phyloP scores from a whole-genome alignment of 1,140 invertebrate genomes.

The Lethrus apterus region DNA sequence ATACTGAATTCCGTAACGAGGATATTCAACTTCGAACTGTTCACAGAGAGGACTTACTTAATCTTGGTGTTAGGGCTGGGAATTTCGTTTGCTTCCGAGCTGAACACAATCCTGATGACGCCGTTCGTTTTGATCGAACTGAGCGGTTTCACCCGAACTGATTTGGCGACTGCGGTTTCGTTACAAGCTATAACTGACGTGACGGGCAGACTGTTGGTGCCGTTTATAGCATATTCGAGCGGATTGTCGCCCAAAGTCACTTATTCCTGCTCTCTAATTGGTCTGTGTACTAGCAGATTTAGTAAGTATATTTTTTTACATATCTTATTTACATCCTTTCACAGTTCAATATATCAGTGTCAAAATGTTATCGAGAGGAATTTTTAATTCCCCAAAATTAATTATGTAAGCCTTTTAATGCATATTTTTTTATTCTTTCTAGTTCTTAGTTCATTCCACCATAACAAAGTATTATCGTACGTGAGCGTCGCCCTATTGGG shows the following conservation, averaged over 20 bases:
- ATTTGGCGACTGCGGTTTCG: conserved; percentile 37
- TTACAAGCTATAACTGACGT: conserved; percentile 39
- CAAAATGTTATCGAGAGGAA: background rate
- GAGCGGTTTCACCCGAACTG: conserved; percentile 27
- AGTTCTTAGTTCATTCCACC: conserved; percentile 23
- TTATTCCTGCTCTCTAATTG: conserved; percentile 37
- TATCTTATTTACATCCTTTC: too few relatives aligned
- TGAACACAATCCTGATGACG: conserved; percentile 39
- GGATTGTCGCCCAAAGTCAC: conserved; percentile 34
- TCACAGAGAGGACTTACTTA: conserved; percentile 40
- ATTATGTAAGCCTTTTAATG: conserved; percentile 3
- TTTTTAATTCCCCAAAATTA: background rate
- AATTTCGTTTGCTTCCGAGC: conserved; percentile 43
- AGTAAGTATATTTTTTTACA: conserved; percentile 28
- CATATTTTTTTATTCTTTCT: conserved; percentile 15
- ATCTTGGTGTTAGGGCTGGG: conserved; percentile 41
- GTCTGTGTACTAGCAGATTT: conserved; percentile 36
- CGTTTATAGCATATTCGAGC: conserved; percentile 33
- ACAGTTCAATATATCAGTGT: background rate
- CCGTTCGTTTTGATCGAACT: conserved; percentile 40
- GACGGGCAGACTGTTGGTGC: conserved; percentile 37
- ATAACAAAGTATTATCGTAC: conserved; percentile 15
- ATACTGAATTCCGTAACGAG: conserved; percentile 29
- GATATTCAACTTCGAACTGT: conserved; percentile 42
- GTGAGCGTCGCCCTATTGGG: conserved; percentile 27